Evolutionary conservation across 2,113 vertebrate genomes (phyloP), one percentile per base, ranked within the genome.

Genomic region (Coracopsis vasa): DNA sequence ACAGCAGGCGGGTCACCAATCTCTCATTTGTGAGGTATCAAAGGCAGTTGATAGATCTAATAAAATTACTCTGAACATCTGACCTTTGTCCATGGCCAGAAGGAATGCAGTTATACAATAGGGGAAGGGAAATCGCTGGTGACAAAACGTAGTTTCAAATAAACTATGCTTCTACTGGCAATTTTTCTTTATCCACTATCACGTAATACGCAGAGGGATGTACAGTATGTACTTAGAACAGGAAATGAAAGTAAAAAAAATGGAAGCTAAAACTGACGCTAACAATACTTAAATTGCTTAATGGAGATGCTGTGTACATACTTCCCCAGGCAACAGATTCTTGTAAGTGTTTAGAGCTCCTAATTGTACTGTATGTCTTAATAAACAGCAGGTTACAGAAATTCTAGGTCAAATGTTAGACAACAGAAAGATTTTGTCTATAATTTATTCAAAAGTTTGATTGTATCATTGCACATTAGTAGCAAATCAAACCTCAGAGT

Each of bases 371-470:
- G 5, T 94, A 92, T 85, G 82, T 95, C 94, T 96, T 97, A 90
- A 95, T 95, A 96, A 97, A 96, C 80, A 96, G 94, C 88, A 92
- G 92, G 92, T 90, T 94, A 62, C 87, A 92, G 92, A 96, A 89
- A 95, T 87, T 83, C 86, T 87, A 72, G 94, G 95, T 97, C 94
- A 97, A 92, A 97, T 95, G 95, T 91, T 92, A 96, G 58, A 91
- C 90, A 96, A 87, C 95, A 96, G 70, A 94, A 93, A 78, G 65
- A 61, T 95, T 96, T 94, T 92, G 53, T 73, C 87, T 87, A 84
- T 95, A 93, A 97, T 97, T 96, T 96, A 96, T 97, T 96, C 89
- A 93, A 93, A 95, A 94, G 66, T 96, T 94, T 91, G 80, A 86
- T 90, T 95, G 74, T 91, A 84, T 84, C 69, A 21, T 79, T 83